Percentiles rank a stretch among this genome's conserved stretches.
Evolutionary conservation across 1,140 invertebrate genomes (phyloP).

Genomic region (Polypedilum vanderplanki): DNA sequence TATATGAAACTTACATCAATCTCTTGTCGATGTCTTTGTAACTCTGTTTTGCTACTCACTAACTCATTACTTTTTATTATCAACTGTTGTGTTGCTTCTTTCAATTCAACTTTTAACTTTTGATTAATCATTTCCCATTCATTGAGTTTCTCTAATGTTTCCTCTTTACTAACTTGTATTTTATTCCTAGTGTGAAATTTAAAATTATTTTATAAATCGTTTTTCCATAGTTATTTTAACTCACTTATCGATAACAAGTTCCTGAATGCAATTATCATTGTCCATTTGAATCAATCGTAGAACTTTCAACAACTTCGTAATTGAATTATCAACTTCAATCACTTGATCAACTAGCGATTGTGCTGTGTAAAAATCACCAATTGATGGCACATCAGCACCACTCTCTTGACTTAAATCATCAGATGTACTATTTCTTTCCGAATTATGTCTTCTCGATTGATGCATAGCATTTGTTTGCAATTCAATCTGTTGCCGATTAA

Average conservation of each 20-base stretch:
- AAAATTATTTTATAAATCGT: background rate
- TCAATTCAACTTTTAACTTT: constrained; percentile 48
- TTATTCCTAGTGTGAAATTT: constrained; percentile 39
- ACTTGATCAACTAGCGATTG: constrained; percentile 61
- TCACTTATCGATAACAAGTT: constrained; percentile 48
- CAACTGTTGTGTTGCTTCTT: constrained; percentile 47
- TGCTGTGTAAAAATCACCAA: constrained; percentile 43
- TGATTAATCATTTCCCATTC: constrained; percentile 49
- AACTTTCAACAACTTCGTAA: constrained; percentile 66
- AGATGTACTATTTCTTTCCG: constrained; percentile 41
- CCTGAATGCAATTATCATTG: constrained; percentile 57
- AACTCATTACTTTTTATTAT: constrained; percentile 47
- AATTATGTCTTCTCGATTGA: constrained; percentile 33
- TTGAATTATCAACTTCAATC: constrained; percentile 64
- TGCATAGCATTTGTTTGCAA: constrained; percentile 34
- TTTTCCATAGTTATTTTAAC: too few relatives aligned
- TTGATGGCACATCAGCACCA: constrained; percentile 43
- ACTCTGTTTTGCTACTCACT: constrained; percentile 46
- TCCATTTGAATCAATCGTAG: constrained; percentile 62
- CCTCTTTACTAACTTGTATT: constrained; percentile 43
- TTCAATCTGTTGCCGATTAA: constrained; percentile 50
- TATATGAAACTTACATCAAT: constrained; percentile 45
- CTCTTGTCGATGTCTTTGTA: constrained; percentile 47
- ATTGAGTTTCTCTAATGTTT: constrained; percentile 47
- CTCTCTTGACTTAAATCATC: constrained; percentile 42